A percentile compares a stretch with the other conserved stretches of the same genome.
These are phyloP conservation scores for Drosophila acutilabella DNA, from an alignment of 2,888 invertebrate genomes.

Conservation along the genomic window DNA sequence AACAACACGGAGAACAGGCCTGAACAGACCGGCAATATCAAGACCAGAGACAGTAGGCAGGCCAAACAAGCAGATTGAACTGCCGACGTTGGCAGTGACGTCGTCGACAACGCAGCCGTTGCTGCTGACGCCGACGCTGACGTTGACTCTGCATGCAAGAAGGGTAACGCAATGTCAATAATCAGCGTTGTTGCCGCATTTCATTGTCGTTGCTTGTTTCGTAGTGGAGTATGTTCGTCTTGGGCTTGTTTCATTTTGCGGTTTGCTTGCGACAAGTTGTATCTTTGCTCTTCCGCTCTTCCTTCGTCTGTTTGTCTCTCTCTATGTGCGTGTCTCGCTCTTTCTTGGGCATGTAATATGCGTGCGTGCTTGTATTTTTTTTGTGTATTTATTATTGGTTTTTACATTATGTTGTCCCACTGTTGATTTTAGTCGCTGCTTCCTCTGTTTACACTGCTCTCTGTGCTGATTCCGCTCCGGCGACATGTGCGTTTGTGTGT, in stretches of 20 bases:
- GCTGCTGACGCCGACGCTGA: conserved; percentile 5
- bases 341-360: conserved; percentile 31
- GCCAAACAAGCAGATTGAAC: conserved; percentile 64
- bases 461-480: conserved; percentile 4
- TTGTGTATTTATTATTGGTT: conserved; percentile 52
- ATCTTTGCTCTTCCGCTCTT: conserved; percentile 37
- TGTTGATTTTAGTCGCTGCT: conserved; percentile 56
- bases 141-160: conserved; percentile 47
- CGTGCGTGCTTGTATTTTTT: conserved; percentile 35
- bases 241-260: conserved; percentile 74
- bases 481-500: conserved; percentile 17
- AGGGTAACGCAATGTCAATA: conserved; percentile 77
- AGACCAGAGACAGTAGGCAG: conserved; percentile 61
- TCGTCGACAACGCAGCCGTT: conserved; percentile 15
- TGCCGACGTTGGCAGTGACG: conserved; percentile 29
- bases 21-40: conserved; percentile 60
- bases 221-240: conserved; percentile 58
- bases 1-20: conserved; percentile 51
- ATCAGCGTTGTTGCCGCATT: conserved; percentile 75
- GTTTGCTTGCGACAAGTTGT: conserved; percentile 70
- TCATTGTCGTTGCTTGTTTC: conserved; percentile 63
- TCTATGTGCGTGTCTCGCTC: conserved; percentile 27
- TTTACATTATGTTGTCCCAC: conserved; percentile 66
- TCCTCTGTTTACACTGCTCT: conserved; percentile 27
- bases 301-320: conserved; percentile 20